Evolutionary conservation across 2,888 invertebrate species (phyloP), one percentile per base, ranked within the genome.

Genomic region (Microctonus brassicae): DNA sequence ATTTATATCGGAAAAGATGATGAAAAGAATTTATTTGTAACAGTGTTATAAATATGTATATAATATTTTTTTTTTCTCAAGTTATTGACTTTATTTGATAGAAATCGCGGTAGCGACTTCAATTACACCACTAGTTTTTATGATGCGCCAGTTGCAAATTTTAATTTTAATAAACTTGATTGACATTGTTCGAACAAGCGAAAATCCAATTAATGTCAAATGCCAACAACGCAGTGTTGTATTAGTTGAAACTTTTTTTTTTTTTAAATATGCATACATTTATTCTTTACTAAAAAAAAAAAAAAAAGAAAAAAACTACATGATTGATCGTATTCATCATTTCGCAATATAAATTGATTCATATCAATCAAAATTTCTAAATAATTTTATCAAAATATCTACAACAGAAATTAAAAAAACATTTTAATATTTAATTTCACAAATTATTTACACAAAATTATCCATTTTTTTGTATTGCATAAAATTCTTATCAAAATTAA

Each of bases 201-300:
- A 60, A 67, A 67, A 67, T 67, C 29, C 67, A 67, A 67, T 67
- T 67, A 67, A 58, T 17, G 33, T 58, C 55, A 13, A 4, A 26
- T 55, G 24, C 13, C 55, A 13, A 24, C 24, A n/a, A 13, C 24
- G n/a, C 13, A 24, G 55, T 9, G 24, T n/a, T 3, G 26, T 24
- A n/a, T 13, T n/a, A 24, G 24, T 55, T 6, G 17, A 6, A 7
- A 47, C n/a, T n/a, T n/a, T n/a, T 20, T 13, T 62, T 9, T 24
- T 26, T 20, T 1, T 20, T 34, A 60, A 10, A 34, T 34, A 34
- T 60, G 11, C 13, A 60, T n/a, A 36, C 17, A 34, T 60, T 34
- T 10, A 55, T 5, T 5, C 29, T 29, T 29, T 7, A 29, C 3
- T 29, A 7, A 29, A 29, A 5, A 29, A 29, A 5, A 29, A 29